Percentiles rank a stretch among this genome's conserved stretches.
phyloP scores from a whole-genome alignment of 2,113 vertebrate species.

The Ascaphus truei region DNA sequence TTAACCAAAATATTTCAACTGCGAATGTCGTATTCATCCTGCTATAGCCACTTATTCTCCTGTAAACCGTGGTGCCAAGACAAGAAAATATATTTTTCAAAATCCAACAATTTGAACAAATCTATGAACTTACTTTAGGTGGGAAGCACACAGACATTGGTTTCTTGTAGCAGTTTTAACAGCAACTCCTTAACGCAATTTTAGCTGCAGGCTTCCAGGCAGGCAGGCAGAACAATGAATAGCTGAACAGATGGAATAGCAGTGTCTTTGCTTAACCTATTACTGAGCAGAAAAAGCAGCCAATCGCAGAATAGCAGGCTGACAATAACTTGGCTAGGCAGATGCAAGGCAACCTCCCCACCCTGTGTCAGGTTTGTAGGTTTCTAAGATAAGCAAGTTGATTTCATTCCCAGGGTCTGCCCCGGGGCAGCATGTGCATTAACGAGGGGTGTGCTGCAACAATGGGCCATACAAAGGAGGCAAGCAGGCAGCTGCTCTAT shows the following conservation, averaged over 20 bases:
- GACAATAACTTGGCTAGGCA: constrained; percentile 79
- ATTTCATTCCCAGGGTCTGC: constrained; percentile 81
- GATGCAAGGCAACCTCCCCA: constrained; percentile 76
- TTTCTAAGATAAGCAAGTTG: constrained; percentile 85
- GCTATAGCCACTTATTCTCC: no score
- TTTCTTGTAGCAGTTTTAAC: constrained; percentile 64
- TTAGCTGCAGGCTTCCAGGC: constrained; percentile 69
- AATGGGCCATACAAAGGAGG: constrained; percentile 88
- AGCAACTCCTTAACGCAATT: constrained; percentile 72
- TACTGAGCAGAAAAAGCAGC: constrained; percentile 63
- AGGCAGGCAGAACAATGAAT: constrained; percentile 84
- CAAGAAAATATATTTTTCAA: no score
- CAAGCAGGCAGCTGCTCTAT: constrained; percentile 91
- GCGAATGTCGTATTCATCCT: no score
- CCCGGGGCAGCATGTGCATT: constrained; percentile 87
- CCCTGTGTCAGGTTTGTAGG: constrained; percentile 70
- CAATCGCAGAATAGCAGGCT: constrained; percentile 70
- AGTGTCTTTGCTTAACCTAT: constrained; percentile 85
- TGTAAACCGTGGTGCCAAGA: no score
- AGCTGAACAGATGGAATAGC: constrained; percentile 91
- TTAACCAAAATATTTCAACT: no score
- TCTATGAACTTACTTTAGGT: constrained; percentile 67
- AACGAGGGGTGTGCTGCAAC: constrained; percentile 82
- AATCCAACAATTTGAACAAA: no score
- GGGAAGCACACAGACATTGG: constrained; percentile 72